A percentile compares a stretch with the other conserved stretches of the same genome.
These are phyloP conservation scores for Melanocharis versteri DNA, from an alignment of 2,113 vertebrate genomes.

Conservation along the genomic window DNA sequence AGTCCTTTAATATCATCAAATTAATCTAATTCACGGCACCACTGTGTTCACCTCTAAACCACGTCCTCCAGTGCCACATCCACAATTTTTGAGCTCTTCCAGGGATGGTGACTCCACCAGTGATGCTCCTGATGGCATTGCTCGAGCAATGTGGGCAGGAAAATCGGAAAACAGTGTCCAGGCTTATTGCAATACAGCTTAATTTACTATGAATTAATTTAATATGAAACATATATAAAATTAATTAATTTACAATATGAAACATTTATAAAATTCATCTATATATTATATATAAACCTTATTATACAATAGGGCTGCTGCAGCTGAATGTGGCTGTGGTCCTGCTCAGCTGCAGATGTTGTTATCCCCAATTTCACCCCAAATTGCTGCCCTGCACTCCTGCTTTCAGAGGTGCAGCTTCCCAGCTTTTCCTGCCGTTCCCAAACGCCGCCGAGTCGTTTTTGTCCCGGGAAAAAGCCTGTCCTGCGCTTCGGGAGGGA, in stretches of 20 bases:
- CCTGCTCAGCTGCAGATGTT: not conserved
- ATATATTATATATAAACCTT: not conserved
- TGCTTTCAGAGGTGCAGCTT: not conserved
- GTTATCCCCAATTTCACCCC: rapidly evolving
- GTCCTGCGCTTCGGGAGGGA: not conserved
- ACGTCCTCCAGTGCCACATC: not conserved
- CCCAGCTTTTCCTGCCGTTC: not conserved
- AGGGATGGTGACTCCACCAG: not conserved
- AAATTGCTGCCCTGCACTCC: not conserved
- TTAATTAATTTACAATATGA: too few relatives aligned
- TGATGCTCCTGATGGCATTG: not conserved
- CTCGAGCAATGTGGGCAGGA: not conserved
- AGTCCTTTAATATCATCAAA: not conserved
- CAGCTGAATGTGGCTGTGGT: not conserved
- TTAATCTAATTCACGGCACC: not conserved
- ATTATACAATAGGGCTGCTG: not conserved
- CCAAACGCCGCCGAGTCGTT: not conserved
- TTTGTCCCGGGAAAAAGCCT: not conserved
- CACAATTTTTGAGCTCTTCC: not conserved
- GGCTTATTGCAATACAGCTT: not conserved
- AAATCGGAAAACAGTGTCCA: not conserved
- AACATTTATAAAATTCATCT: not conserved
- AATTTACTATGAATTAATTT: too few relatives aligned
- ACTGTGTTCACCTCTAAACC: not conserved
- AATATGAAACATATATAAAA: not conserved